A percentile compares a stretch with the other conserved stretches of the same genome.
Conservation (phyloP, 2,888 invertebrate genomes). For the Sinopyrophorus schimmeli region DNA sequence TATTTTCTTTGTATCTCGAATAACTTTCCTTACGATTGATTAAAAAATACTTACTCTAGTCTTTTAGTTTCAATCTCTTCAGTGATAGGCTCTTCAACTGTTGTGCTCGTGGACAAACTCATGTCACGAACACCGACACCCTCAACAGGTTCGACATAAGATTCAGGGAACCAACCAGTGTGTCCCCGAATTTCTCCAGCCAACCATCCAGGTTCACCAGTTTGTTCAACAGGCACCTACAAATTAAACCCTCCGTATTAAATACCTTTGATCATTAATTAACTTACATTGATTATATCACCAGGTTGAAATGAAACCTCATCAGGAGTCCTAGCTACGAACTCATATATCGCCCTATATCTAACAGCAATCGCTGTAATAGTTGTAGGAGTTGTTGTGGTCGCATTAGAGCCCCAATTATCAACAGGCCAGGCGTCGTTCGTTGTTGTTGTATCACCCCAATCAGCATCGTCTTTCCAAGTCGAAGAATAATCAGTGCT, state of each 20-base stretch:
- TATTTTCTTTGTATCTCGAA: no score
- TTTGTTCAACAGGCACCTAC: slow-evolving; percentile 73
- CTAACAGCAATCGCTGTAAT: slow-evolving; percentile 62
- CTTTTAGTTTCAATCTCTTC: slow-evolving; percentile 46
- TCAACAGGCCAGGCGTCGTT: slow-evolving; percentile 59
- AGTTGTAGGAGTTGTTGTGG: slow-evolving; percentile 38
- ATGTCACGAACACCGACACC: slow-evolving; percentile 51
- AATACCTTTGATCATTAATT: neutral
- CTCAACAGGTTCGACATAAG: slow-evolving; percentile 83
- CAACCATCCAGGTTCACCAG: slow-evolving; percentile 96
- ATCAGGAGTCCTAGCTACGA: slow-evolving; percentile 87
- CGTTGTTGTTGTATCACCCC: slow-evolving; percentile 55
- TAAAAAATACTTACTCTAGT: slow-evolving; percentile 58
- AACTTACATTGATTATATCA: slow-evolving; percentile 80
- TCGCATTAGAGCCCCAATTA: slow-evolving; percentile 48
- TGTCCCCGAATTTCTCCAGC: slow-evolving; percentile 89
- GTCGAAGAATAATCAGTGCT: slow-evolving; percentile 56
- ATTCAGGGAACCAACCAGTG: slow-evolving; percentile 96
- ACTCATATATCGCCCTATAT: slow-evolving; percentile 92
- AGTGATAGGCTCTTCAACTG: slow-evolving; percentile 1
- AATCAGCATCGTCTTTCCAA: slow-evolving; percentile 64
- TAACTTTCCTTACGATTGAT: no score
- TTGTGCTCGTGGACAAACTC: slow-evolving; percentile 43
- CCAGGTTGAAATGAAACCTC: slow-evolving; percentile 94
- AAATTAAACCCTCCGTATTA: neutral